Evolutionary conservation across 1,140 invertebrate species (phyloP).

Genomic region (Atta texana): DNA sequence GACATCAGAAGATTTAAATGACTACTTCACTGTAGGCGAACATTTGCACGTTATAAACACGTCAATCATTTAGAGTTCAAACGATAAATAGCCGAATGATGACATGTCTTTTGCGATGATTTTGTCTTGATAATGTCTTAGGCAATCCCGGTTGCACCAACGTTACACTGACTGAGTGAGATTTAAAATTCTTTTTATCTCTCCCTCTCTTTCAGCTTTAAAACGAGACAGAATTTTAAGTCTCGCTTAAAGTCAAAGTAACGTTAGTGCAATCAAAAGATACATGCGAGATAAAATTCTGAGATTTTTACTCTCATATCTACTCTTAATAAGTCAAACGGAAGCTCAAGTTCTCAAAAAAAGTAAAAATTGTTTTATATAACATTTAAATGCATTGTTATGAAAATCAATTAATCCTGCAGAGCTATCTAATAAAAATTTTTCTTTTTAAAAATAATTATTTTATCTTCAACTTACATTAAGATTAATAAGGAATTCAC

Average conservation of each 20-base stretch:
- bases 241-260: too few species aligned
- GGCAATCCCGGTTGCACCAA: too few species aligned
- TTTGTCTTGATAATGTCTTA: slow-evolving; percentile 3
- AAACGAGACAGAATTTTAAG: too few species aligned
- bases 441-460: background rate
- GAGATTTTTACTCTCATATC: background rate
- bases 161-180: too few species aligned
- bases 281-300: slow-evolving; percentile 8
- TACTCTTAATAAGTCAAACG: background rate
- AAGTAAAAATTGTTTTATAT: background rate
- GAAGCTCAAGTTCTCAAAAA: background rate
- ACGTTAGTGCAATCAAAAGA: background rate
- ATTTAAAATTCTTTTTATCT: too few species aligned
- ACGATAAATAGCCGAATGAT: slow-evolving; percentile 36
- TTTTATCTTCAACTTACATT: background rate
- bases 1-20: slow-evolving; percentile 44
- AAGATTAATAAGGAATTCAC: background rate
- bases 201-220: too few species aligned
- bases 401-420: background rate
- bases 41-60: slow-evolving; percentile 68
- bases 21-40: slow-evolving; percentile 31
- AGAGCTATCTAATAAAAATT: background rate
- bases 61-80: slow-evolving; percentile 69
- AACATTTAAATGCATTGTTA: too few species aligned
- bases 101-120: slow-evolving; percentile 31